These are phyloP conservation scores for Sialia sialis DNA, from an alignment of 2,113 vertebrate genomes.

Conservation along the genomic window DNA sequence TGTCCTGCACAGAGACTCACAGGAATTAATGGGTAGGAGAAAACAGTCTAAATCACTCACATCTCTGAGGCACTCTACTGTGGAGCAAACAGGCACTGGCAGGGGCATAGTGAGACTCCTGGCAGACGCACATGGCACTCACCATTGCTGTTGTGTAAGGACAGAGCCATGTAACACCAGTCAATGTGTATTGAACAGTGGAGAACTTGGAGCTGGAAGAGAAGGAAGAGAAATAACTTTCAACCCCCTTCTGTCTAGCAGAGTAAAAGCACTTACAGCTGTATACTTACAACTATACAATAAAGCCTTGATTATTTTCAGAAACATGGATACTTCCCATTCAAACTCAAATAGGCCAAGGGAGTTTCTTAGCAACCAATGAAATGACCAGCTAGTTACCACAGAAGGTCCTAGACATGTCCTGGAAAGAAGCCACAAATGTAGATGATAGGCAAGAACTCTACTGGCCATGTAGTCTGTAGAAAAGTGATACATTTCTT, in stretches of 20 bases:
- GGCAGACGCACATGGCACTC: background rate
- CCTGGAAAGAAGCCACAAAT: background rate
- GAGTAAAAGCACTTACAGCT: background rate
- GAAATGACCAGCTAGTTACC: background rate
- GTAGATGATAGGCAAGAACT: background rate
- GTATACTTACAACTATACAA: background rate
- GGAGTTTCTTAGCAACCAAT: background rate
- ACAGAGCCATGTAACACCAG: background rate
- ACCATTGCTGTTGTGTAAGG: background rate
- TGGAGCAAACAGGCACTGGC: background rate
- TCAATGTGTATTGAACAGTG: background rate
- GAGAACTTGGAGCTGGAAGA: background rate
- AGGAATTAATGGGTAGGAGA: background rate
- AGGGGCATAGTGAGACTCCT: background rate
- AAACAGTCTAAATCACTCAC: background rate
- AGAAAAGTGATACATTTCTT: background rate
- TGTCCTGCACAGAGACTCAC: background rate
- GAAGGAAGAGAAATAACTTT: background rate
- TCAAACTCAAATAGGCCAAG: background rate
- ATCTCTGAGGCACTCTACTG: background rate
- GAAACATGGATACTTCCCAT: background rate
- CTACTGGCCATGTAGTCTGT: background rate
- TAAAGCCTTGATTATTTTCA: background rate
- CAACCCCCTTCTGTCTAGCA: background rate
- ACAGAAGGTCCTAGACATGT: rapidly evolving